Base-by-base conservation (phyloP, 2,113 vertebrate species). In the Crotophaga sulcirostris region DNA sequence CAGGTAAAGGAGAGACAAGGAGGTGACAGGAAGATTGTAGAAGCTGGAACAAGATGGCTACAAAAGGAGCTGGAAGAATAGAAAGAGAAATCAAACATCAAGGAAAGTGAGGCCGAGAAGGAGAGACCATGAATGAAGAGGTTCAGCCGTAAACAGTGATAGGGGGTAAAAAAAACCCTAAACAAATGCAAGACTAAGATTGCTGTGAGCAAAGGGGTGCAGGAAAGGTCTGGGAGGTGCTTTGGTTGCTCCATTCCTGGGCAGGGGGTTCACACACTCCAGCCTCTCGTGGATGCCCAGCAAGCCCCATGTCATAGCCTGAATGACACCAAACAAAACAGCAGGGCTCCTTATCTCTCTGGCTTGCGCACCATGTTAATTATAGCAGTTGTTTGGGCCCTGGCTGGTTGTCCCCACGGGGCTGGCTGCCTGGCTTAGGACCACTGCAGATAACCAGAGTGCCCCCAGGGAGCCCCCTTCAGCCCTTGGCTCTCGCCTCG, bases 381-480 rank as follows among this genome's bases (percentile, higher is more conserved):
- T 25, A 49, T 0, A 3, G 6, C 2, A 1, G 34, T 18, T n/a
- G 36, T 44, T 8, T 1, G 0, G 33, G 54, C 49, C 29, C 59
- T 20, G 29, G 77, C 2, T 0, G 4, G 47, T 0, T 51, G 33
- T 72, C 47, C 60, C 47, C 3, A 1, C 0, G 0, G 14, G 29
- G 47, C 29, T 0, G 3, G 54, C 59, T 49, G 62, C 44, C 68
- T 55, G 66, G 31, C 52, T 83, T 31, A 47, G 62, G 42, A 40
- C 68, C 45, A 89, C 60, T 0, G 1, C 21, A 31, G 88, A 91
- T 85, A 92, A 81, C 10, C 7, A 6, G 8, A 28, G 15, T 18
- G 34, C 68, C 81, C 68, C 73, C 4, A 2, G 59, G 62, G 92
- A 93, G 28, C 24, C 36, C 47, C 11, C 33, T 42, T 25, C 21